Evolutionary conservation across 2,113 vertebrate genomes (phyloP).

Genomic region (Lates calcarifer): DNA sequence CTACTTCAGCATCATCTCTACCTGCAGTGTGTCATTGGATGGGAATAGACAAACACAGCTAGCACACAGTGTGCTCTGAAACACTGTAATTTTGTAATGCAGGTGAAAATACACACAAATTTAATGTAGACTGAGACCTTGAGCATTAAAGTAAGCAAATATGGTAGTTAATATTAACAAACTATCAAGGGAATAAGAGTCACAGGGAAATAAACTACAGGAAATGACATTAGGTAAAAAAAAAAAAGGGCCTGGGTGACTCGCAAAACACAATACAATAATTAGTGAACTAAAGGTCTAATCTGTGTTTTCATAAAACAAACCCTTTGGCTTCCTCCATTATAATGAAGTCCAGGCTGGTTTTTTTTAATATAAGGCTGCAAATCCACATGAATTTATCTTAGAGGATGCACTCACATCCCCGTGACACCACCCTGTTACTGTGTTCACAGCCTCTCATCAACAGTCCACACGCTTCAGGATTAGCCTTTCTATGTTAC

Average conservation of each 20-base stretch:
- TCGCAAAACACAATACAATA: conserved; percentile 48
- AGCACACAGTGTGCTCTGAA: conserved; percentile 20
- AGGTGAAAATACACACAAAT: background rate
- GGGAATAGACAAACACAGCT: conserved; percentile 31
- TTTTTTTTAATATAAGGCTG: conserved; percentile 39
- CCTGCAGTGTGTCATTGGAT: conserved; percentile 47
- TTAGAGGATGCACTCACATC: conserved; percentile 18
- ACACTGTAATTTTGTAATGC: conserved; percentile 17
- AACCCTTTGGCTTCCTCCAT: conserved; percentile 7
- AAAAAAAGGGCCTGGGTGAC: background rate
- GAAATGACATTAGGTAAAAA: conserved; percentile 1
- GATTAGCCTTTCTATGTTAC: conserved; percentile 21
- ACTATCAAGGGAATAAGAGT: conserved; percentile 8
- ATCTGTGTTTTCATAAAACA: conserved; percentile 45
- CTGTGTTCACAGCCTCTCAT: conserved; percentile 19
- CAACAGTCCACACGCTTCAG: conserved; percentile 16
- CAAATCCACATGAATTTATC: conserved; percentile 16
- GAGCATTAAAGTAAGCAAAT: background rate
- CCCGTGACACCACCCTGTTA: background rate
- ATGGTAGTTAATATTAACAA: conserved; percentile 7
- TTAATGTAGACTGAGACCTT: background rate
- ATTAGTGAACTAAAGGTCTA: conserved; percentile 19
- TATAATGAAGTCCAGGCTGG: conserved; percentile 19
- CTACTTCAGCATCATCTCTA: conserved; percentile 35
- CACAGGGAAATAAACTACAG: conserved; percentile 31